Evolutionary conservation across 2,113 vertebrate genomes (phyloP).

Genomic region (Osmerus eperlanus): DNA sequence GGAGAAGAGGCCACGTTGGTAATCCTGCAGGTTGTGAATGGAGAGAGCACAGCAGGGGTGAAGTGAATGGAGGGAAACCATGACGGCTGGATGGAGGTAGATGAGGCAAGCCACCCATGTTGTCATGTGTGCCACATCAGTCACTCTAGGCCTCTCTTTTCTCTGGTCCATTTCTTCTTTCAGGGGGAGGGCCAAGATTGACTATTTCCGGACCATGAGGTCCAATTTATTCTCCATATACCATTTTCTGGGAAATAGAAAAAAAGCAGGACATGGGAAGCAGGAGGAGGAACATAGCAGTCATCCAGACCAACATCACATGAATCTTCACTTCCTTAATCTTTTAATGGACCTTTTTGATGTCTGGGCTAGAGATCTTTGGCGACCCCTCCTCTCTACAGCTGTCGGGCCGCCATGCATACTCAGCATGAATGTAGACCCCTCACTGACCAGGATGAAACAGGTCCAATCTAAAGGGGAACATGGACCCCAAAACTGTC

Average conservation of each 20-base stretch:
- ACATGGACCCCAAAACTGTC: neutral
- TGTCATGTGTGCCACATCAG: slow-evolving; percentile 42
- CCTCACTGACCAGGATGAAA: slow-evolving; percentile 25
- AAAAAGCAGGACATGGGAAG: slow-evolving; percentile 13
- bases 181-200: slow-evolving; percentile 5
- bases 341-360: slow-evolving; percentile 50
- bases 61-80: neutral
- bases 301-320: slow-evolving; percentile 19
- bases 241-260: slow-evolving; percentile 7
- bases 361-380: slow-evolving; percentile 41
- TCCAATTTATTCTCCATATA: slow-evolving; percentile 20
- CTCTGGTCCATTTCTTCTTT: slow-evolving; percentile 16
- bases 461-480: slow-evolving; percentile 4
- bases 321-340: slow-evolving; percentile 44
- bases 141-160: slow-evolving; percentile 23
- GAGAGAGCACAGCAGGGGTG: neutral
- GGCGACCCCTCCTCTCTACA: slow-evolving; percentile 41
- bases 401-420: slow-evolving; percentile 32
- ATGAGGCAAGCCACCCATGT: slow-evolving; percentile 35
- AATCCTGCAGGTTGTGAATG: neutral
- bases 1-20: neutral
- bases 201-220: slow-evolving; percentile 30
- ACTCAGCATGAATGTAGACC: slow-evolving; percentile 16
- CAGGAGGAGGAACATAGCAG: slow-evolving; percentile 26
- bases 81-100: slow-evolving; percentile 22